These are phyloP conservation scores for Astreopora myriophthalma DNA, from an alignment of 64 coral and sea anemone species.

Conservation along the genomic window DNA sequence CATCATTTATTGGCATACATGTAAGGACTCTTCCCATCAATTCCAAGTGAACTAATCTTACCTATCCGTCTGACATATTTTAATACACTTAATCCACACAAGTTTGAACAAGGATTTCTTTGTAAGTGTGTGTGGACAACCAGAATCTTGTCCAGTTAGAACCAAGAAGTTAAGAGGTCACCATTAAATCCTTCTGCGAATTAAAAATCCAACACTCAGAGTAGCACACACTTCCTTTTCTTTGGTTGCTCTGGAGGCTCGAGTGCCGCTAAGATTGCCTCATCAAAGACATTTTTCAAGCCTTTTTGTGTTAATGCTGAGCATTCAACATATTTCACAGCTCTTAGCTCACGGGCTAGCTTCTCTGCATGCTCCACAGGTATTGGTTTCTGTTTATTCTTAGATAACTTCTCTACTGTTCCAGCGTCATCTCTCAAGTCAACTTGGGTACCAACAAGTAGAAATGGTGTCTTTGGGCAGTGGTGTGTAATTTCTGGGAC, in stretches of 20 bases:
- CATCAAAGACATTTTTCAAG: conserved; percentile 98
- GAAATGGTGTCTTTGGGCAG: conserved; percentile 96
- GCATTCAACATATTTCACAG: conserved; percentile 98
- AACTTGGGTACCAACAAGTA: conserved; percentile 98
- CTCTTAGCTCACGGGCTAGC: conserved; percentile 85
- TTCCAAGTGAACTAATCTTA: background rate
- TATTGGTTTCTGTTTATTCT: conserved; percentile 97
- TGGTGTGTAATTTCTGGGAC: conserved; percentile 99
- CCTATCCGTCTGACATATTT: background rate
- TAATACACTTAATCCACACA: background rate
- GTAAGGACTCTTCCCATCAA: too few species aligned
- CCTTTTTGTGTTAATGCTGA: conserved; percentile 98
- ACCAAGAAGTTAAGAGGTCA: background rate
- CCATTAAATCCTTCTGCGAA: background rate
- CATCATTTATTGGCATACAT: too few species aligned
- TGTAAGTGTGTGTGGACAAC: background rate
- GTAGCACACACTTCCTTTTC: conserved; percentile 88
- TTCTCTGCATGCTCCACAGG: conserved; percentile 86
- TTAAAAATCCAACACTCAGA: background rate
- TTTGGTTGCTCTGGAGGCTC: conserved; percentile 97
- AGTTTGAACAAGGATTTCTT: background rate
- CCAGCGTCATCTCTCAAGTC: conserved; percentile 94
- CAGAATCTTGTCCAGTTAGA: conserved; percentile 24
- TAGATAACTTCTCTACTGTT: conserved; percentile 95
- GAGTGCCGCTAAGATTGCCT: conserved; percentile 92